A percentile compares a stretch with the other conserved stretches of the same genome.
These are phyloP conservation scores for Drosophila lacteicornis DNA, from an alignment of 1,140 invertebrate species.

Conservation along the genomic window DNA sequence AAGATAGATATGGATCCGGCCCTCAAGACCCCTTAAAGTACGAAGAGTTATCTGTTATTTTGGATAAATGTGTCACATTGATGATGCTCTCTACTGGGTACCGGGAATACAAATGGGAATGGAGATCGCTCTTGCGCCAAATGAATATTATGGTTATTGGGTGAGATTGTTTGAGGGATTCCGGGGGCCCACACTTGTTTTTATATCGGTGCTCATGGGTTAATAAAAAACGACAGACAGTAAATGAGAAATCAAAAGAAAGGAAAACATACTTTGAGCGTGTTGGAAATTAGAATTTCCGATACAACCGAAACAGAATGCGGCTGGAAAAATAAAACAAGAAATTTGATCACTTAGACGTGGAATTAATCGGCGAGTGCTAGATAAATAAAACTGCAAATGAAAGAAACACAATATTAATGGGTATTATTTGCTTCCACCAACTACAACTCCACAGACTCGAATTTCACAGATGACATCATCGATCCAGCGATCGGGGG, in stretches of 20 bases:
- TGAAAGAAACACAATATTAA: conserved; percentile 35
- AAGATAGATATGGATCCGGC: conserved; percentile 5
- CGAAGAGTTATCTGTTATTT: conserved; percentile 39
- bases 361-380: conserved; percentile 31
- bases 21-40: conserved; percentile 26
- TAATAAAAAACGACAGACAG: conserved; percentile 48
- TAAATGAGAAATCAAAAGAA: conserved; percentile 46
- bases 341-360: conserved; percentile 41
- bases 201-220: conserved; percentile 50
- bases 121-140: conserved; percentile 37
- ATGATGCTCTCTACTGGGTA: conserved; percentile 43
- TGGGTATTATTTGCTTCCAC: conserved; percentile 28
- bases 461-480: conserved; percentile 31
- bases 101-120: conserved; percentile 39
- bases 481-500: conserved; percentile 24
- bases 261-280: conserved; percentile 74
- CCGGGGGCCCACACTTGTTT: conserved; percentile 25
- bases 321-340: conserved; percentile 70
- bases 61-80: conserved; percentile 45
- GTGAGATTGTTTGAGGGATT: conserved; percentile 23
- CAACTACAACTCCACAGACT: conserved; percentile 10
- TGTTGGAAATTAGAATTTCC: conserved; percentile 77
- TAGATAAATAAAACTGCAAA: conserved; percentile 38
- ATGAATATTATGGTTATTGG: conserved; percentile 58
- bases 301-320: conserved; percentile 78